These are phyloP conservation scores for Drosophila pegasa DNA, from an alignment of 2,888 invertebrate genomes.

Conservation along the genomic window DNA sequence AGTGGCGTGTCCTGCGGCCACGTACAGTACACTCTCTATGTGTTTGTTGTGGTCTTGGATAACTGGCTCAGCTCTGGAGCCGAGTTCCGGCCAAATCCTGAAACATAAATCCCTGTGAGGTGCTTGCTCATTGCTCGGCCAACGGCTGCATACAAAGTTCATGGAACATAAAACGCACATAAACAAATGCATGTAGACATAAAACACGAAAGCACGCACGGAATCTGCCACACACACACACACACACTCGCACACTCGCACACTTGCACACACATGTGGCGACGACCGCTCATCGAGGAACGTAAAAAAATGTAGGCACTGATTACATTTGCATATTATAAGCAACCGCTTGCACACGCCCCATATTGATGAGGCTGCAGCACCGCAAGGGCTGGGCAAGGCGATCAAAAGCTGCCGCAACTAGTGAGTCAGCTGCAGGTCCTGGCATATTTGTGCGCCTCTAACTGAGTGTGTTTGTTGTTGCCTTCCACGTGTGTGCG, in stretches of 20 bases:
- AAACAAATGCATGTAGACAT: conserved; percentile 73
- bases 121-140: conserved; percentile 23
- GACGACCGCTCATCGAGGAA: conserved; percentile 25
- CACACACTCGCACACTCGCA: conserved; percentile 5
- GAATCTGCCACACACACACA: conserved; percentile 14
- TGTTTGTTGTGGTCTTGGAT: conserved; percentile 13
- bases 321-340: conserved; percentile 79
- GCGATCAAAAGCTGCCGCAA: conserved; percentile 21
- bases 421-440: conserved; percentile 41
- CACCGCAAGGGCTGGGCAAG: conserved; percentile 32
- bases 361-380: conserved; percentile 63
- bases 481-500: background rate
- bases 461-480: conserved; percentile 19
- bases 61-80: conserved; percentile 3
- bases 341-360: conserved; percentile 34
- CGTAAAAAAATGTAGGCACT: conserved; percentile 69
- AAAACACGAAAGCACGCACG: conserved; percentile 57
- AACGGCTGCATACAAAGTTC: conserved; percentile 62
- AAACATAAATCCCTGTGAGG: conserved; percentile 40
- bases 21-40: conserved; percentile 26
- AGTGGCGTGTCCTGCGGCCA: conserved; percentile 47
- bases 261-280: conserved; percentile 1
- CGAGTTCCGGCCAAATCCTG: conserved; percentile 23
- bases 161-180: conserved; percentile 67
- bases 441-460: conserved; percentile 10